Evolutionary conservation across 2,113 vertebrate genomes (phyloP), one percentile per base, ranked within the genome.

Genomic region (Phainopepla nitens): DNA sequence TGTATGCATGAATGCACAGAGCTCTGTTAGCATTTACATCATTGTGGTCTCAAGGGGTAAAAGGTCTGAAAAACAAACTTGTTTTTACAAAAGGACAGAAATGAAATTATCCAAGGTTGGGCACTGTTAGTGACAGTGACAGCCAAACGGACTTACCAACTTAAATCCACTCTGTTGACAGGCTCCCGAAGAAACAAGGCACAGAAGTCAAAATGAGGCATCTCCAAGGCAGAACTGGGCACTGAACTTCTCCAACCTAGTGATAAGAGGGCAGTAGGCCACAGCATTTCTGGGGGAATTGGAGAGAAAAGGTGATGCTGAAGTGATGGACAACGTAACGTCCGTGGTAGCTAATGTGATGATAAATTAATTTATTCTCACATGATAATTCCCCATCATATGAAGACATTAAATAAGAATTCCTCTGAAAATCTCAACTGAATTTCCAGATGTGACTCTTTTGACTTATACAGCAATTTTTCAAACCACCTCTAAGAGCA

Each of bases 11-110:
- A 95, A 94, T 57, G 89, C 89, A 53, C 76, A 85, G 50, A 84
- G 41, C 33, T 31, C 36, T 73, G 47, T 31, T 70, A 31, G 5
- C 54, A 65, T 92, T 95, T 87, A 57, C 84, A 87, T 80, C 84
- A 25, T 13, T 70, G 76, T 7, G 39, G 29, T 75, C 85, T 83
- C 82, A 17, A 68, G 72, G n/a, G 84, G n/a, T 29, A 49, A 82
- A 60, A 87, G 66, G 75, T 53, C 85, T 94, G 66, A 73, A 84
- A 94, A 96, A 85, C 79, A 92, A 83, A 90, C 72, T 73, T 87
- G 61, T 82, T 72, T 90, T 81, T 76, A 82, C 41, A 87, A 73
- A 93, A 35, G 42, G 39, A 53, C 82, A 68, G n/a, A 82, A 92
- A 62, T 57, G 4, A 50, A 87, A 86, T 62, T 78, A 89, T 56